phyloP scores from a whole-genome alignment of 2,797 vertebrate genomes.

The Neosilurus mollespiculum region DNA sequence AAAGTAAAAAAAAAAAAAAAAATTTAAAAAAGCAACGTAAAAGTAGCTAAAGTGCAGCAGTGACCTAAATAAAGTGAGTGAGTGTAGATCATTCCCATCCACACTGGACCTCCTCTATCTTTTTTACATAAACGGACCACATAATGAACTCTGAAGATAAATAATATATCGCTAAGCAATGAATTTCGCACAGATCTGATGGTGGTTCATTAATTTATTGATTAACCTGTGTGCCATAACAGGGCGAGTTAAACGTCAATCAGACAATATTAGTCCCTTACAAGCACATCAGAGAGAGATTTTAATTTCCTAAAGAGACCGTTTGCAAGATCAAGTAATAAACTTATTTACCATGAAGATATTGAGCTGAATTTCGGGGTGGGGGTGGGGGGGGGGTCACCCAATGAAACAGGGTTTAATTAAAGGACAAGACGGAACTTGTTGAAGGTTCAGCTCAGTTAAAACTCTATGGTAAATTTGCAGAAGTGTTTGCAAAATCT shows the following conservation, averaged over 20 bases:
- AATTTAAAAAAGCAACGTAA: neutral
- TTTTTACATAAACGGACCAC: slow-evolving; percentile 55
- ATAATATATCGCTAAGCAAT: slow-evolving; percentile 73
- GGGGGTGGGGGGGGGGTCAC: too few relatives aligned
- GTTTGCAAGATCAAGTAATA: slow-evolving; percentile 59
- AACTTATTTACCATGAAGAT: slow-evolving; percentile 6
- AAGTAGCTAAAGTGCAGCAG: slow-evolving; percentile 9
- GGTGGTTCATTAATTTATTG: slow-evolving; percentile 75
- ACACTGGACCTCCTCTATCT: slow-evolving; percentile 53
- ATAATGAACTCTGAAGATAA: slow-evolving; percentile 62
- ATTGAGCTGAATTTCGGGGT: neutral
- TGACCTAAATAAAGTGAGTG: slow-evolving; percentile 41
- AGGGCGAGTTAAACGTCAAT: slow-evolving; percentile 78
- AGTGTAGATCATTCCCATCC: slow-evolving; percentile 66
- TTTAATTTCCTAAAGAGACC: slow-evolving; percentile 64
- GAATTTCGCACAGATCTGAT: slow-evolving; percentile 72
- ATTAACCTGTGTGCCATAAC: slow-evolving; percentile 63
- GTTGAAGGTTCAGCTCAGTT: too few relatives aligned
- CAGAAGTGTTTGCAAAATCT: too few relatives aligned
- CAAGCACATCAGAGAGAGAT: slow-evolving; percentile 68
- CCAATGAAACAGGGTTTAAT: neutral
- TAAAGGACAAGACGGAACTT: neutral
- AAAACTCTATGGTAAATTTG: too few relatives aligned
- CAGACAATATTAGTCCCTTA: slow-evolving; percentile 66
- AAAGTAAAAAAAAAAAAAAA: too few relatives aligned